Conservation (phyloP, 2,888 invertebrate species). For the Carcina quercana region DNA sequence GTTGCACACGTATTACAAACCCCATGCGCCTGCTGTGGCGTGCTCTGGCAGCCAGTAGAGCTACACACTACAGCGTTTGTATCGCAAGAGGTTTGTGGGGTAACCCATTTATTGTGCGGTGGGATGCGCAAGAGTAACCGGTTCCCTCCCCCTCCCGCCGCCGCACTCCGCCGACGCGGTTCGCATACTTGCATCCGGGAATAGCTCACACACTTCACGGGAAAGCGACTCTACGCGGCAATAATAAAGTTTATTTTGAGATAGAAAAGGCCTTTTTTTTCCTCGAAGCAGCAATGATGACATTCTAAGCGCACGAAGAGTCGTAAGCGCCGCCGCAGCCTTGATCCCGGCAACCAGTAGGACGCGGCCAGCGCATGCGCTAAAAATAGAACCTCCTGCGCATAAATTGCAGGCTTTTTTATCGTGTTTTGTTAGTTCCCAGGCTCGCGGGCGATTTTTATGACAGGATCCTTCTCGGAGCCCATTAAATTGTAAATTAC, state of each 20-base stretch:
- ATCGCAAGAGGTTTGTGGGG: constrained; percentile 70
- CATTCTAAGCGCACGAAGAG: constrained; percentile 41
- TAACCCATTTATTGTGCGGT: constrained; percentile 65
- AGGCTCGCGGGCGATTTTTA: constrained; percentile 47
- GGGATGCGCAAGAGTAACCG: constrained; percentile 49
- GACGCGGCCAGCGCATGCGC: constrained; percentile 55
- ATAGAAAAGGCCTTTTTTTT: constrained; percentile 7
- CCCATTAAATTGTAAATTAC: constrained; percentile 51
- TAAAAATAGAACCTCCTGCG: constrained; percentile 59
- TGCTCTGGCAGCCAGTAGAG: no score
- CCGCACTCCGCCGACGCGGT: constrained; percentile 24
- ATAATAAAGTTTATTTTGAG: constrained; percentile 28
- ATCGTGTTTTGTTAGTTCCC: constrained; percentile 51
- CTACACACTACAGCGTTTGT: constrained; percentile 32
- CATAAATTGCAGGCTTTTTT: constrained; percentile 58
- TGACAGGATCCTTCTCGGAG: constrained; percentile 38
- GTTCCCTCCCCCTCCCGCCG: constrained; percentile 35
- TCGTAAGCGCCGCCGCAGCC: constrained; percentile 45
- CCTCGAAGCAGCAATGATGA: constrained; percentile 36
- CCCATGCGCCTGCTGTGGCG: no score
- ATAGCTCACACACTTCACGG: constrained; percentile 24
- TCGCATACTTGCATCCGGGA: constrained; percentile 59
- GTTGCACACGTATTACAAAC: no score
- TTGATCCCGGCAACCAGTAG: constrained; percentile 67
- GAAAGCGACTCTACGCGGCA: constrained; percentile 18